These are phyloP conservation scores for Vidua macroura DNA, from an alignment of 2,113 vertebrate genomes.

Conservation along the genomic window DNA sequence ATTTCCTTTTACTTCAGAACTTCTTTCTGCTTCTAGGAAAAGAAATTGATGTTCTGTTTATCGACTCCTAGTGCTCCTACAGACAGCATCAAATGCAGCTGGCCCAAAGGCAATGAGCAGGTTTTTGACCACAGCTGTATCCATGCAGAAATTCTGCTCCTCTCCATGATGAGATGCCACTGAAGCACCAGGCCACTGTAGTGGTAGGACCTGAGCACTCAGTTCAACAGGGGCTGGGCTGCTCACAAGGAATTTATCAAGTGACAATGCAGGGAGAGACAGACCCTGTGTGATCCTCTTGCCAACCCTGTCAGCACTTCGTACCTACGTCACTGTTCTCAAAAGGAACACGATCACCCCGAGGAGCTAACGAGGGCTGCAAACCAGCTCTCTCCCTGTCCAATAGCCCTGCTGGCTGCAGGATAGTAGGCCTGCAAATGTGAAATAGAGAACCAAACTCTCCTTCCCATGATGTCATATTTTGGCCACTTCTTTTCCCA, in stretches of 20 bases:
- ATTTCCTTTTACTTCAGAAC: neutral
- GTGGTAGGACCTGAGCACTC: neutral
- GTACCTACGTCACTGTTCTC: neutral
- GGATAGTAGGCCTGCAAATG: neutral
- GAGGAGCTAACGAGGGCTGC: neutral
- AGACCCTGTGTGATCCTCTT: neutral
- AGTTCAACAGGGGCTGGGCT: neutral
- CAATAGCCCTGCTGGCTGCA: neutral
- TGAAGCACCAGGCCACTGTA: neutral
- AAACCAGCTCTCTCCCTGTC: neutral
- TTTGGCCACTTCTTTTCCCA: neutral
- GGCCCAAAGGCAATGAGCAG: neutral
- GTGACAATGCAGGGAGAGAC: neutral
- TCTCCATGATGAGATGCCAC: neutral
- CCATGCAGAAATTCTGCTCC: neutral
- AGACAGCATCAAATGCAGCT: neutral
- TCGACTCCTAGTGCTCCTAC: neutral
- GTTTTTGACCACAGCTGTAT: neutral
- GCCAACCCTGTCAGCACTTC: neutral
- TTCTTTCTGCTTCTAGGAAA: neutral
- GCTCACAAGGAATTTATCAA: neutral
- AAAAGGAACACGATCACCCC: neutral
- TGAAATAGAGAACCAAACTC: neutral
- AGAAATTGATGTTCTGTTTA: neutral
- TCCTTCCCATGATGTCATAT: neutral